Base-by-base conservation (phyloP, 2,888 invertebrate genomes). In the Thymelicus sylvestris region DNA sequence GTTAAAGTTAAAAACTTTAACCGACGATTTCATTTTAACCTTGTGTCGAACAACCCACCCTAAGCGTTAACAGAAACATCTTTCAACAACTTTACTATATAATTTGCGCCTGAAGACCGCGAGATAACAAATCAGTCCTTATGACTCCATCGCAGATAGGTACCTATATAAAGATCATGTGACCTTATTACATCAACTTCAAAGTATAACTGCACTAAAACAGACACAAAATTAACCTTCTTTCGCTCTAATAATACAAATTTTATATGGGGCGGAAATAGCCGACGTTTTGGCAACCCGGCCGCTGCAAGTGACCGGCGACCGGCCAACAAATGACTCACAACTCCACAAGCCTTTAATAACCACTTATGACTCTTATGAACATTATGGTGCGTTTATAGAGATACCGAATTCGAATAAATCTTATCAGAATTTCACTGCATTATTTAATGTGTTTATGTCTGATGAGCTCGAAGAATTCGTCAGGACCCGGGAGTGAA, bases 231-330 rank as follows among this genome's bases (percentile, higher is more conserved):
- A 62, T 71, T 72, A 67, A 74, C 72, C 74, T 67, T 73, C 59
- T 70, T 69, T 70, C 50, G 39, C 60, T 31, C 64, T 69, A 74
- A 75, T 75, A 73, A 74, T 75, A 71, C 71, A 67, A 74, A 66
- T 74, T 76, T 74, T 72, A 73, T 75, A 74, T 75, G 72, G 73
- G 68, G 74, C 77, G 75, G 75, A 79, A 78, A 79, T 79, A 79
- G 75, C 75, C 72, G 74, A 19, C 19, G 69, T 70, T 70, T 75
- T 79, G 78, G 78, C 76, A 76, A 55, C 13, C 69, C 62, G 71
- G 71, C 74, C 75, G 74, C 67, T 75, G 48, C 44, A 66, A 60
- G 70, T 65, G 73, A 74, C 66, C 71, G 61, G 68, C 63, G 73
- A 74, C 66, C 71, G 61, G 68, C 74, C 73, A 76, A 61, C 73